Evolutionary conservation across 2,113 vertebrate species (phyloP).

Genomic region (Orientallactaga bullata): DNA sequence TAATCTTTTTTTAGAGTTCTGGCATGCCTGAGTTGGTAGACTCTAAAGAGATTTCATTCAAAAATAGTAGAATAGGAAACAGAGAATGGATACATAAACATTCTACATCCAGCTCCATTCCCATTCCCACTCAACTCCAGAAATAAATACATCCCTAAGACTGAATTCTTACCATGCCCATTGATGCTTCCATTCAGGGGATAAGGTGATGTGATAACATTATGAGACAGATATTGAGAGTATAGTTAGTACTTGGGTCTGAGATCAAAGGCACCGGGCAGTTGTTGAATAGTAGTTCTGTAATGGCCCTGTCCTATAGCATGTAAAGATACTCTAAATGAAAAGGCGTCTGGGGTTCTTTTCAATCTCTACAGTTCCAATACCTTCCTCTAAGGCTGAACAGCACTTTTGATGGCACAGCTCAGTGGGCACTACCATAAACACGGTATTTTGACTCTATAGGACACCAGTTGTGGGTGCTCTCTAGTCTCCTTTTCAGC

Average conservation of each 20-base stretch:
- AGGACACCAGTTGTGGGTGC: neutral
- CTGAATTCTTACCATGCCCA: neutral
- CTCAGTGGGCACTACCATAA: neutral
- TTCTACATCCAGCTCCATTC: too few relatives aligned
- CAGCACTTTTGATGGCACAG: neutral
- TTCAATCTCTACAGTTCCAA: fast-evolving
- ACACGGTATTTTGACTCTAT: neutral
- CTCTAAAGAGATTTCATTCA: neutral
- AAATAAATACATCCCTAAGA: neutral
- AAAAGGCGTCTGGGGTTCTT: neutral
- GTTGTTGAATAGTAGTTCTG: neutral
- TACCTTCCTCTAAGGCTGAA: neutral
- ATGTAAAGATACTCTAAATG: too few relatives aligned
- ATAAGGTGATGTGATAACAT: neutral
- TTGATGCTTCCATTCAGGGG: neutral
- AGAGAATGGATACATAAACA: neutral
- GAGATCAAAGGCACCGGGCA: too few relatives aligned
- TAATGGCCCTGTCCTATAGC: fast-evolving
- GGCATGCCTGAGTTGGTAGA: neutral
- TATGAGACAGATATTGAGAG: neutral
- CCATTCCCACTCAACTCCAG: neutral
- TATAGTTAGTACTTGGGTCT: too few relatives aligned
- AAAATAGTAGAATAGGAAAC: neutral
- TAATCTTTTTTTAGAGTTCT: neutral
- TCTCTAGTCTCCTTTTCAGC: neutral